These are phyloP conservation scores for Sanderia malayensis DNA, from an alignment of 30 jellyfish, hydroid and myxozoan species.

Conservation along the genomic window DNA sequence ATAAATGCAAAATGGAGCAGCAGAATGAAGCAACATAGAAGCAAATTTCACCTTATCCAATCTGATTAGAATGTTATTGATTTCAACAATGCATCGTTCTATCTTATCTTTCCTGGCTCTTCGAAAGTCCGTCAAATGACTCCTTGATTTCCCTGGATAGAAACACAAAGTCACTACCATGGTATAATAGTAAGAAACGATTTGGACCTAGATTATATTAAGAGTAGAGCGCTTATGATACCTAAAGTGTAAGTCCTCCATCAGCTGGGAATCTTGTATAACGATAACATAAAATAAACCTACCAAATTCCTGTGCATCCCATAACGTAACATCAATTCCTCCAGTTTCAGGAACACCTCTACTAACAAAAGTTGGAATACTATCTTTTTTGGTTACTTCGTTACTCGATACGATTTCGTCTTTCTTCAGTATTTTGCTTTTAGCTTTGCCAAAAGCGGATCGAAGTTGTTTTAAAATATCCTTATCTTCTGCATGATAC, in stretches of 20 bases:
- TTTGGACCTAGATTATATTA: too few species aligned
- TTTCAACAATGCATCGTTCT: constrained; percentile 85
- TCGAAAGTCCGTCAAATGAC: constrained; percentile 28
- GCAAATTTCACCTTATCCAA: constrained; percentile 88
- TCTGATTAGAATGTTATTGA: constrained; percentile 75
- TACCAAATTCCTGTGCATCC: constrained; percentile 87
- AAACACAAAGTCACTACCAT: too few species aligned
- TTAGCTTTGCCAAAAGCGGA: constrained; percentile 92
- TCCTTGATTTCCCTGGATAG: constrained; percentile 45
- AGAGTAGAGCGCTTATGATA: too few species aligned
- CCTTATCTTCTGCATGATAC: constrained; percentile 75
- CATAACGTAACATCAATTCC: constrained; percentile 86
- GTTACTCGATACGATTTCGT: constrained; percentile 24
- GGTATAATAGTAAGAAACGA: too few species aligned
- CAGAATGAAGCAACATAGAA: too few species aligned
- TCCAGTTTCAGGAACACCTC: constrained; percentile 91
- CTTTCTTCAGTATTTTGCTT: constrained; percentile 66
- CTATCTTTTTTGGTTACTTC: not conserved
- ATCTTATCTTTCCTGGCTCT: constrained; percentile 61
- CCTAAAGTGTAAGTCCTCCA: too few species aligned
- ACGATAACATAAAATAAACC: not conserved
- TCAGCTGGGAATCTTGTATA: too few species aligned
- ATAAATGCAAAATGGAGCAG: too few species aligned
- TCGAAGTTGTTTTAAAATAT: constrained; percentile 71
- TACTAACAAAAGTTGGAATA: constrained; percentile 31